Base-by-base conservation (phyloP, 2,113 vertebrate genomes). In the Leptodactylus fuscus region DNA sequence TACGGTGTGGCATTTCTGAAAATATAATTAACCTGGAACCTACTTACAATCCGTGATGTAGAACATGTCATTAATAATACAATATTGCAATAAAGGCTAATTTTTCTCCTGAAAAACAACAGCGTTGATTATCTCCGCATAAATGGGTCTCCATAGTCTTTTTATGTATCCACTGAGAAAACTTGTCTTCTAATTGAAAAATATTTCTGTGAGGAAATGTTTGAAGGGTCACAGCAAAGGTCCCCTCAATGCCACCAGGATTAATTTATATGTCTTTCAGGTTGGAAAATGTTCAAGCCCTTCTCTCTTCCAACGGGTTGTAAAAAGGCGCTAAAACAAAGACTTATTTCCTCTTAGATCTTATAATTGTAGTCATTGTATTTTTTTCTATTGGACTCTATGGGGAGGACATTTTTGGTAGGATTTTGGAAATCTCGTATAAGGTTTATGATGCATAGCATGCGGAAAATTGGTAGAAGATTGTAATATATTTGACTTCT, bases 131-230 rank as follows among this genome's bases (percentile, higher is more conserved):
- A 86, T 86, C 49, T 86, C 41, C 24, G 78, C 49, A 41, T 36
- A 86, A 86, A 86, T 81, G 84, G 62, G 84, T 88, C 69, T 88
- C 87, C 60, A 51, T 89, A 88, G 87, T 87, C 80, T 89, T 89
- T 92, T 79, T 91, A 89, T 92, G 88, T 87, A 81, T 88, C 89
- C 91, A 90, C 87, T 88, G 90, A 92, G 88, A 91, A 92, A 90
- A 88, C 81, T 90, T 88, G 71, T 87, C 75, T 91, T 49, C 83
- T 9, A 76, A 87, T 82, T 89, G 83, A 86, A 83, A 92, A 90
- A 89, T 88, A 91, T 89, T 86, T 87, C 89, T 91, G 91, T 83
- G 86, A 92, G 91, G 36, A 82, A 89, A 58, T 87, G 89, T 90
- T 90, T 91, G 91, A 92, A 91, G 91, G 91, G 87, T 89, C 90